Percentiles rank a stretch among this genome's conserved stretches.
Conservation (phyloP, 2,797 vertebrate genomes). For the Pelodytes ibericus region DNA sequence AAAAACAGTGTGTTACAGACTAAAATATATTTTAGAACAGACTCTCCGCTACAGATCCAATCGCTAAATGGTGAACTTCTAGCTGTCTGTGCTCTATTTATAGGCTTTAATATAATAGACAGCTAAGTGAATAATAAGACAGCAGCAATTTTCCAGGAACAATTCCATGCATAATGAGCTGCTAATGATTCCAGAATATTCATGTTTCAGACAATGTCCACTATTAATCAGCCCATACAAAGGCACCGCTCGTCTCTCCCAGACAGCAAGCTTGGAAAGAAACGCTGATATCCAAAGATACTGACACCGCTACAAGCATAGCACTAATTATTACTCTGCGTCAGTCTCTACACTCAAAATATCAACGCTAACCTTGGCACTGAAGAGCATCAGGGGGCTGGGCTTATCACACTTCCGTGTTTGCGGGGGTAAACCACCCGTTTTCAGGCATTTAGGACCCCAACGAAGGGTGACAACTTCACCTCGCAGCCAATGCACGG, state of each 20-base stretch:
- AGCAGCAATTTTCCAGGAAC: slow-evolving; percentile 19
- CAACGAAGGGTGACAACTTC: too few species aligned
- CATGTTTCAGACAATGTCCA: slow-evolving; percentile 8
- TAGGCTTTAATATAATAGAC: slow-evolving; percentile 19
- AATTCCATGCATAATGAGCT: slow-evolving; percentile 13
- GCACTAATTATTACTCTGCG: too few species aligned
- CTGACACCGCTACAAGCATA: background rate
- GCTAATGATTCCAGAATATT: slow-evolving; percentile 32
- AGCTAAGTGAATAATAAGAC: slow-evolving; percentile 24
- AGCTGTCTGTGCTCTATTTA: background rate
- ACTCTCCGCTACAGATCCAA: background rate
- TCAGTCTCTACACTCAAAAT: too few species aligned
- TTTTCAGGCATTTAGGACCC: too few species aligned
- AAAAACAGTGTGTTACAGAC: background rate
- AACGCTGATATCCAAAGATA: background rate
- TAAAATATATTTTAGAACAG: background rate
- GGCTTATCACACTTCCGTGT: too few species aligned
- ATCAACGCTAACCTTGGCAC: too few species aligned
- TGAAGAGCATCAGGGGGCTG: too few species aligned
- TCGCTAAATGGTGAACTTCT: slow-evolving; percentile 14
- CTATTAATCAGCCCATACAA: background rate
- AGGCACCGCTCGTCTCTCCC: slow-evolving; percentile 10
- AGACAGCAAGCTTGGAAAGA: background rate
- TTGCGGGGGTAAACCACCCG: too few species aligned
- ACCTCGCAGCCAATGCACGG: too few species aligned